Evolutionary conservation across 2,113 vertebrate species (phyloP).

Genomic region (Passer montanus): DNA sequence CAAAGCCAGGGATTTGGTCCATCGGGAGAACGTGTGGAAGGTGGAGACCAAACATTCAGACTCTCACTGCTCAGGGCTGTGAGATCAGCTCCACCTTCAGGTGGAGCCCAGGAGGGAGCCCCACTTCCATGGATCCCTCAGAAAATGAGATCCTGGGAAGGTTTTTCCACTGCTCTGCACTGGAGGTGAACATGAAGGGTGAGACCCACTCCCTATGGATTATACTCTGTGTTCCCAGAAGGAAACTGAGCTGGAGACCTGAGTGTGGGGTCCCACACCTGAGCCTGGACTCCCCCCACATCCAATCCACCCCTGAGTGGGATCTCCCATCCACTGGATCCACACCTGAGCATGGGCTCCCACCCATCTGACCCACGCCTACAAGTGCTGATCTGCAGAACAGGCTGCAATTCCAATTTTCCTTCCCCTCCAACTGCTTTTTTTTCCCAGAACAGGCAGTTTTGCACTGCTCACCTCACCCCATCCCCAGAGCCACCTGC

Average conservation of each 20-base stretch:
- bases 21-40: fast-evolving
- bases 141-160: not conserved
- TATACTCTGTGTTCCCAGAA: not conserved
- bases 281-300: fast-evolving
- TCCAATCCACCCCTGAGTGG: not conserved
- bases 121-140: not conserved
- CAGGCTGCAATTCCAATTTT: not conserved
- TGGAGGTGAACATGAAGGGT: fast-evolving
- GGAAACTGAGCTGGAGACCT: not conserved
- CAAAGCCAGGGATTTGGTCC: not conserved
- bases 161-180: not conserved
- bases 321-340: not conserved
- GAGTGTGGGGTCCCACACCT: fast-evolving
- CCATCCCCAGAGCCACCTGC: not conserved
- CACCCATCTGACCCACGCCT: not conserved
- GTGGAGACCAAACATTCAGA: not conserved
- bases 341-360: not conserved
- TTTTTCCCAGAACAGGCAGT: too few relatives aligned
- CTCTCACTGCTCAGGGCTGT: not conserved
- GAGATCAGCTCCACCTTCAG: fast-evolving
- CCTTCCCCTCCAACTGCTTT: not conserved
- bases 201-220: fast-evolving
- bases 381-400: not conserved
- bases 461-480: not conserved
- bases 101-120: not conserved